Evolutionary conservation across 2,888 invertebrate genomes (phyloP).

Genomic region (Cephonodes hylas): DNA sequence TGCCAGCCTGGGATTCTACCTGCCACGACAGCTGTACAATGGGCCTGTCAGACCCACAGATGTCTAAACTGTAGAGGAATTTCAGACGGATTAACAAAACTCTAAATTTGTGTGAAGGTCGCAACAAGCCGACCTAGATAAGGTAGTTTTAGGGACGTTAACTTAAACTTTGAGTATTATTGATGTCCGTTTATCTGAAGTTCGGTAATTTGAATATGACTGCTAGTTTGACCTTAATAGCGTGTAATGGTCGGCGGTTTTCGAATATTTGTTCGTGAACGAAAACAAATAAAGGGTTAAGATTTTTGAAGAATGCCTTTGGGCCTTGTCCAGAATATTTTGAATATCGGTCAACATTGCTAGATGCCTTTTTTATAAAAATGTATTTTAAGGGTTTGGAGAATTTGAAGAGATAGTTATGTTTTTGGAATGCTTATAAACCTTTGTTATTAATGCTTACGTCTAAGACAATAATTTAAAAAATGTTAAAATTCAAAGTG

Average conservation of each 20-base stretch:
- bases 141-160: not conserved
- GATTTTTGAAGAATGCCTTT: not conserved
- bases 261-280: not conserved
- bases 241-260: not conserved
- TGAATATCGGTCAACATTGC: not conserved
- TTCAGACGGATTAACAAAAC: not conserved
- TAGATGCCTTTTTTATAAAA: not conserved
- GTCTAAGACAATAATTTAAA: no score
- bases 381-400: no score
- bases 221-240: constrained; percentile 2
- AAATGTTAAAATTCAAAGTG: no score
- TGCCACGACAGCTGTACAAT: not conserved
- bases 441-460: no score
- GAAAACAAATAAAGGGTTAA: not conserved
- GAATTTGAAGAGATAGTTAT: no score
- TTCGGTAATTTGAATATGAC: not conserved
- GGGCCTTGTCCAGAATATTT: not conserved
- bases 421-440: no score
- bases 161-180: not conserved
- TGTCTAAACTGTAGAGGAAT: not conserved
- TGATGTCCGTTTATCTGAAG: not conserved
- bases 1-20: not conserved
- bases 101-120: not conserved
- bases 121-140: not conserved
- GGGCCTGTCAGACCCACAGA: not conserved